These are phyloP conservation scores for Lepidotrigona ventralis DNA, from an alignment of 1,140 invertebrate genomes.

Conservation along the genomic window DNA sequence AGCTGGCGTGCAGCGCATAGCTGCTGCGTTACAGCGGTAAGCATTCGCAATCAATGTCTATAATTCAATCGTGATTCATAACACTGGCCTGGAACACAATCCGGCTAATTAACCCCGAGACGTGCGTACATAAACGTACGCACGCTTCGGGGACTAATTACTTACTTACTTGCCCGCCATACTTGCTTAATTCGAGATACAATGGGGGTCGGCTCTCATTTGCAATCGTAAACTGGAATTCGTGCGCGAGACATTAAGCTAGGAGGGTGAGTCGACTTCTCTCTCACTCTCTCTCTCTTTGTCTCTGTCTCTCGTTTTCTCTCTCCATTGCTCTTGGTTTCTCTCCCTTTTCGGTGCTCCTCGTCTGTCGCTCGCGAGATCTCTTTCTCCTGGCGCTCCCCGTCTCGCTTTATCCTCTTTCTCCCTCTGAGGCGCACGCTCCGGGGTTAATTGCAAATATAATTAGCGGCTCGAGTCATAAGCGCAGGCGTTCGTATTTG, in stretches of 20 bases:
- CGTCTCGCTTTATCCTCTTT: slow-evolving; percentile 5
- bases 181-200: slow-evolving; percentile 59
- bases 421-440: slow-evolving; percentile 39
- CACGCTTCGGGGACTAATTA: slow-evolving; percentile 55
- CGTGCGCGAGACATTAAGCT: slow-evolving; percentile 58
- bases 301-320: background rate
- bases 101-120: slow-evolving; percentile 57
- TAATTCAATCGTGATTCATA: slow-evolving; percentile 57
- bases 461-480: slow-evolving; percentile 72
- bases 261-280: slow-evolving; percentile 27
- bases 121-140: slow-evolving; percentile 55
- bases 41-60: slow-evolving; percentile 53
- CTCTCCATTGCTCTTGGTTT: slow-evolving; percentile 3
- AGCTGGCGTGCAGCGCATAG: background rate
- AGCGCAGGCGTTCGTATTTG: slow-evolving; percentile 69
- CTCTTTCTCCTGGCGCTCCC: background rate
- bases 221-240: slow-evolving; percentile 61
- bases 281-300: slow-evolving; percentile 6
- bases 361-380: slow-evolving; percentile 3
- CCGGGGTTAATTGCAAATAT: slow-evolving; percentile 72
- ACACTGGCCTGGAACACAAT: slow-evolving; percentile 44
- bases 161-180: slow-evolving; percentile 58
- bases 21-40: slow-evolving; percentile 25
- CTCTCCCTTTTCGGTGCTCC: background rate
- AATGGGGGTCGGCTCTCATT: slow-evolving; percentile 56